Evolutionary conservation across 2,797 vertebrate species (phyloP).

Genomic region (Crax fasciolata): DNA sequence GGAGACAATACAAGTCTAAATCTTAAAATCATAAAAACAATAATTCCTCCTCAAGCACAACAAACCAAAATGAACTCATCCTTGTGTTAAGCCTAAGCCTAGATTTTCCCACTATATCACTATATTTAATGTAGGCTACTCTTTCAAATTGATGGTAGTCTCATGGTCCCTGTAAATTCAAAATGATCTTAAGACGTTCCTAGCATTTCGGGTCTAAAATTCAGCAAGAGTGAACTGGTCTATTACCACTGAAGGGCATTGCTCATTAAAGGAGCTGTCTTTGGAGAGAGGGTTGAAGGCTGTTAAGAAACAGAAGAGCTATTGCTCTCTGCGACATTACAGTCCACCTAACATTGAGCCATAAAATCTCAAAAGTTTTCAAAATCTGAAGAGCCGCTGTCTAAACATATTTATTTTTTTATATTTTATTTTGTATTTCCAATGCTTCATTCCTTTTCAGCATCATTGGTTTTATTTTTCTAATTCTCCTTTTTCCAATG

Average conservation of each 20-base stretch:
- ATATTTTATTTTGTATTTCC: background rate
- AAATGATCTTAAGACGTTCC: background rate
- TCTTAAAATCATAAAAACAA: background rate
- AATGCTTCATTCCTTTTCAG: background rate
- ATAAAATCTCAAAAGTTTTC: background rate
- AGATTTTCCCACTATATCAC: background rate
- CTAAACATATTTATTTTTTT: background rate
- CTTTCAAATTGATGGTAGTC: background rate
- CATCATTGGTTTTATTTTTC: background rate
- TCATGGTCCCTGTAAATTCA: background rate
- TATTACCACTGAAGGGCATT: background rate
- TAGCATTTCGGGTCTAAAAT: background rate
- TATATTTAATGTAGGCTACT: background rate
- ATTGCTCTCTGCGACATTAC: background rate
- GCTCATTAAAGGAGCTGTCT: background rate
- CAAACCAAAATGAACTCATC: background rate
- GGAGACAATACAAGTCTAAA: background rate
- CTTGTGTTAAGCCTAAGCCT: background rate
- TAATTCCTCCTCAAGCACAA: background rate
- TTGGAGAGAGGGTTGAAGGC: background rate
- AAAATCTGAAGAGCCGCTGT: background rate
- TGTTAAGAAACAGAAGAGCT: background rate
- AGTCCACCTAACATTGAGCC: background rate
- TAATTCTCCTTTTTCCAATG: background rate
- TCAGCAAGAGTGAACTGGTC: background rate